Conservation (phyloP, 2,113 vertebrate genomes). For the Dasyurus viverrinus region DNA sequence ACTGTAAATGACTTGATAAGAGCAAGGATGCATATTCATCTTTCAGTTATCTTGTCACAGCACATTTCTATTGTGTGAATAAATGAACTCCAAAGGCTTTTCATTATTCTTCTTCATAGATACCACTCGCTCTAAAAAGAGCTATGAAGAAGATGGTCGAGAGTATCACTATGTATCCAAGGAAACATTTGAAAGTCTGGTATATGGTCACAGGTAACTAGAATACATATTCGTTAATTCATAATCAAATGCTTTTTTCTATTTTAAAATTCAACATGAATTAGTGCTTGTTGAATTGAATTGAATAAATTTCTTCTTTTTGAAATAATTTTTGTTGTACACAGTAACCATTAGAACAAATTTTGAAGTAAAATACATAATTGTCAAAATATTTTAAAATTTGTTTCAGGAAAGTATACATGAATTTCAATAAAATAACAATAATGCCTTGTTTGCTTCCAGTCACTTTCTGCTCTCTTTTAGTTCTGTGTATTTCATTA, state of each 20-base stretch:
- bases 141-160: conserved; percentile 92
- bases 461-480: neutral
- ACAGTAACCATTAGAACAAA: neutral
- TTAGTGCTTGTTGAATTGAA: conserved; percentile 5
- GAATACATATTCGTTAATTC: neutral
- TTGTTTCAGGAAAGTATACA: neutral
- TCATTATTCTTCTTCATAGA: conserved; percentile 82
- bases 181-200: conserved; percentile 94
- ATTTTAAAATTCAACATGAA: conserved; percentile 28
- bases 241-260: conserved; percentile 12
- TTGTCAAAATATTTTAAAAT: neutral
- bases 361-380: neutral
- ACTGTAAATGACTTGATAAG: neutral
- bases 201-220: conserved; percentile 91
- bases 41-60: neutral
- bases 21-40: neutral
- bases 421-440: neutral
- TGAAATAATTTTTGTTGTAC: neutral
- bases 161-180: conserved; percentile 96
- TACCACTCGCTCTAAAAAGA: conserved; percentile 92
- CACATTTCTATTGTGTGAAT: neutral
- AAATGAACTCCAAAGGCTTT: conserved; percentile 22
- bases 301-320: neutral
- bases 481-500: neutral
- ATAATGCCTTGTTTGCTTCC: neutral